A percentile compares a stretch with the other conserved stretches of the same genome.
Conservation (phyloP, 2,888 invertebrate species). For the Microplitis manilae region DNA sequence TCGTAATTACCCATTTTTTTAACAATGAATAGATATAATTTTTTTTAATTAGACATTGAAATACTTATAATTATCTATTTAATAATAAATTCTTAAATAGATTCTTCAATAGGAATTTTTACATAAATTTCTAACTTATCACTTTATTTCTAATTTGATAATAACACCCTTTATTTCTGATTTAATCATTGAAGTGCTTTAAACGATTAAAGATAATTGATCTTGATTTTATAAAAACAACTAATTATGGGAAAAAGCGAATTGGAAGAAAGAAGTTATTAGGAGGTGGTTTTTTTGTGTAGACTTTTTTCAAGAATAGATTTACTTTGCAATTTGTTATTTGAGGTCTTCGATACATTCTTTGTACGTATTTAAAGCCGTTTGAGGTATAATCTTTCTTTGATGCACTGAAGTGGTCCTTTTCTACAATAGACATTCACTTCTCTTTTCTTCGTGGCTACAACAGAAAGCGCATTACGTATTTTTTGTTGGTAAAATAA, state of each 20-base stretch:
- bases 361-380: constrained; percentile 64
- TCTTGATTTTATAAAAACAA: too few species aligned
- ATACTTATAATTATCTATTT: too few species aligned
- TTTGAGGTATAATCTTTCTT: constrained; percentile 56
- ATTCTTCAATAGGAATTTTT: too few species aligned
- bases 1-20: too few species aligned
- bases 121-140: too few species aligned
- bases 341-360: constrained; percentile 46
- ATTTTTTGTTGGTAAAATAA: constrained; percentile 69
- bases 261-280: constrained; percentile 37
- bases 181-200: too few species aligned
- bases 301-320: constrained; percentile 18
- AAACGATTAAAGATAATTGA: too few species aligned
- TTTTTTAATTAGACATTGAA: too few species aligned
- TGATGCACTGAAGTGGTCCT: constrained; percentile 57
- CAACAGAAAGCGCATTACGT: constrained; percentile 52
- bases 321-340: constrained; percentile 42
- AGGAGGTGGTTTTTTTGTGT: constrained; percentile 46
- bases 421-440: constrained; percentile 39
- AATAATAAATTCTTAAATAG: too few species aligned
- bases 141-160: too few species aligned
- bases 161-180: too few species aligned
- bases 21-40: too few species aligned
- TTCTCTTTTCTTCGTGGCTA: constrained; percentile 48
- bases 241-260: not conserved